These are phyloP conservation scores for Porphyrio hochstetteri DNA, from an alignment of 2,113 vertebrate genomes.

Conservation along the genomic window DNA sequence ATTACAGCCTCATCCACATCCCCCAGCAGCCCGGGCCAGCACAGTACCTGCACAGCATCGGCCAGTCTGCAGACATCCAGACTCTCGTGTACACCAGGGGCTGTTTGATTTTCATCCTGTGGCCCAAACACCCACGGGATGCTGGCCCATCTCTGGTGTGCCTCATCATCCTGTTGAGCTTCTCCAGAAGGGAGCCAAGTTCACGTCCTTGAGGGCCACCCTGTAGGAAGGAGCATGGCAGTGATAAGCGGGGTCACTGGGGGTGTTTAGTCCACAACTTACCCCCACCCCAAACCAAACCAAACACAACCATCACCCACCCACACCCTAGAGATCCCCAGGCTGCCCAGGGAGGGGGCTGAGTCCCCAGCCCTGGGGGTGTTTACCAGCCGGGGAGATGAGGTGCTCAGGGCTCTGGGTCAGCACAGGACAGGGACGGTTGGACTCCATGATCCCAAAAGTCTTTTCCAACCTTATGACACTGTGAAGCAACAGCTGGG, in stretches of 20 bases:
- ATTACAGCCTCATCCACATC: fast-evolving
- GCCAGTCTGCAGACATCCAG: not conserved
- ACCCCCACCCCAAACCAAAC: not conserved
- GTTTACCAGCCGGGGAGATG: too few species aligned
- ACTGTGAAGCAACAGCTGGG: fast-evolving
- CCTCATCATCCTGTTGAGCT: fast-evolving
- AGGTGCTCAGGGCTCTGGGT: too few species aligned
- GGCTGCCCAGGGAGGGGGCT: too few species aligned
- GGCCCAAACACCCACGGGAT: fast-evolving
- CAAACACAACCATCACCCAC: too few species aligned
- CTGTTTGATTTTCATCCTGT: too few species aligned
- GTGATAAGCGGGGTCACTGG: too few species aligned
- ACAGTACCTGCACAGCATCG: not conserved
- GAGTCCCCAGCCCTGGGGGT: too few species aligned
- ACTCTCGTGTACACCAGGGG: not conserved
- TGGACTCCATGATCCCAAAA: too few species aligned
- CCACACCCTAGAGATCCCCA: not conserved
- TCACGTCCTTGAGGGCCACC: not conserved
- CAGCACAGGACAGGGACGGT: too few species aligned
- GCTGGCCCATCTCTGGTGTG: not conserved
- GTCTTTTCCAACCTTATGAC: too few species aligned
- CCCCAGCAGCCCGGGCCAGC: not conserved
- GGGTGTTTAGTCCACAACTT: not conserved
- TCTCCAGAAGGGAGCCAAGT: fast-evolving
- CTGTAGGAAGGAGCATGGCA: not conserved